Percentiles rank a stretch among this genome's conserved stretches.
Conservation (phyloP, 1,140 invertebrate species). For the Sesamia nonagrioides region DNA sequence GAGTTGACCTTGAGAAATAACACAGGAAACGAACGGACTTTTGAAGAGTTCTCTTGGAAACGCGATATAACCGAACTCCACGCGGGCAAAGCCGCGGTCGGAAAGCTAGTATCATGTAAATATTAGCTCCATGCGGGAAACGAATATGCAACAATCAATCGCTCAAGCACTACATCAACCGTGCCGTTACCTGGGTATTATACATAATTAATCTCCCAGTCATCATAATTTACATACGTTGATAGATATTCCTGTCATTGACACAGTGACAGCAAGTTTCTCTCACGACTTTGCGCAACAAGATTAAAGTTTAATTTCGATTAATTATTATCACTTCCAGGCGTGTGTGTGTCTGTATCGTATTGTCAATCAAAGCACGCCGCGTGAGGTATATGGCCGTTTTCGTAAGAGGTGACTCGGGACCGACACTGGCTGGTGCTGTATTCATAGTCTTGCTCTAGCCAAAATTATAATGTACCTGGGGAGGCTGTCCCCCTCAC, state of each 20-base stretch:
- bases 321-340: slow-evolving; percentile 39
- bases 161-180: too few relatives aligned
- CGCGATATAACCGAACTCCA: too few relatives aligned
- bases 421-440: slow-evolving; percentile 57
- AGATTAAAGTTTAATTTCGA: slow-evolving; percentile 41
- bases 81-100: too few relatives aligned
- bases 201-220: slow-evolving; percentile 17
- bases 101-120: too few relatives aligned
- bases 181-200: background rate
- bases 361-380: slow-evolving; percentile 74
- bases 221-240: slow-evolving; percentile 15
- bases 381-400: slow-evolving; percentile 74
- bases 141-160: too few relatives aligned
- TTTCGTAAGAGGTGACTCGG: slow-evolving; percentile 79
- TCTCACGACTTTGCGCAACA: slow-evolving; percentile 21
- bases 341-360: slow-evolving; percentile 9
- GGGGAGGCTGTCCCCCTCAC: too few relatives aligned
- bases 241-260: slow-evolving; percentile 32
- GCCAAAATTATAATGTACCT: too few relatives aligned
- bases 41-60: too few relatives aligned
- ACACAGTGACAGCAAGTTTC: slow-evolving; percentile 7
- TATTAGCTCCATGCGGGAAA: too few relatives aligned
- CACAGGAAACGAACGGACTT: too few relatives aligned
- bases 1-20: too few relatives aligned
- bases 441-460: slow-evolving; percentile 69